Evolutionary conservation across 2,113 vertebrate genomes (phyloP).

Genomic region (Urocolius indicus): DNA sequence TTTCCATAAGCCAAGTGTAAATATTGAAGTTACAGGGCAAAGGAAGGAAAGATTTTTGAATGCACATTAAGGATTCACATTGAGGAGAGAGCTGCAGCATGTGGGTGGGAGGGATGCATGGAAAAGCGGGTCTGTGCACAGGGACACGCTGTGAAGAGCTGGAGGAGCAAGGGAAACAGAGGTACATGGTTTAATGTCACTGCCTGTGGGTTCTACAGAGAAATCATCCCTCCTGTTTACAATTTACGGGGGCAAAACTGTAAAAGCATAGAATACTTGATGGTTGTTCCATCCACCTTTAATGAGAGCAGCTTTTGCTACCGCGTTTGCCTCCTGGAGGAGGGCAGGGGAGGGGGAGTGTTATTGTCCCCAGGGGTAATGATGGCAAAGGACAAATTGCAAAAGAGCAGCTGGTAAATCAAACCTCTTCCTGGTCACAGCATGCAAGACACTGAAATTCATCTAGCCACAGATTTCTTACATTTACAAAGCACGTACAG

Average conservation of each 20-base stretch:
- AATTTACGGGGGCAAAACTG: not conserved
- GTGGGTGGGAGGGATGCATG: fast-evolving
- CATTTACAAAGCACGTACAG: not conserved
- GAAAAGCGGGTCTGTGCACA: fast-evolving
- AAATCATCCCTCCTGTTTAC: not conserved
- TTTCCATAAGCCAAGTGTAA: fast-evolving
- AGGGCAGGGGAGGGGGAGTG: not conserved
- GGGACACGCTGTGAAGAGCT: fast-evolving
- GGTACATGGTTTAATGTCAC: not conserved
- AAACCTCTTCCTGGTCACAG: not conserved
- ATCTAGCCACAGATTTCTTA: not conserved
- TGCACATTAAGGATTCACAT: fast-evolving
- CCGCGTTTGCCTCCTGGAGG: not conserved
- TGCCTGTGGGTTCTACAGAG: not conserved
- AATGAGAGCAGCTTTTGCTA: fast-evolving
- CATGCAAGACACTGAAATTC: not conserved
- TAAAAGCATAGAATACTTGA: not conserved
- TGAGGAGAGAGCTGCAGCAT: not conserved
- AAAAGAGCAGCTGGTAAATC: not conserved
- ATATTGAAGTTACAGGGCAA: not conserved
- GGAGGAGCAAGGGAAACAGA: not conserved
- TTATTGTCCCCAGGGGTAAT: not conserved
- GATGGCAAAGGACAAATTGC: not conserved
- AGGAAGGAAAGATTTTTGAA: not conserved
- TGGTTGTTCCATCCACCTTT: not conserved